These are phyloP conservation scores for Suncus etruscus DNA, from an alignment of 2,113 vertebrate genomes.

Conservation along the genomic window DNA sequence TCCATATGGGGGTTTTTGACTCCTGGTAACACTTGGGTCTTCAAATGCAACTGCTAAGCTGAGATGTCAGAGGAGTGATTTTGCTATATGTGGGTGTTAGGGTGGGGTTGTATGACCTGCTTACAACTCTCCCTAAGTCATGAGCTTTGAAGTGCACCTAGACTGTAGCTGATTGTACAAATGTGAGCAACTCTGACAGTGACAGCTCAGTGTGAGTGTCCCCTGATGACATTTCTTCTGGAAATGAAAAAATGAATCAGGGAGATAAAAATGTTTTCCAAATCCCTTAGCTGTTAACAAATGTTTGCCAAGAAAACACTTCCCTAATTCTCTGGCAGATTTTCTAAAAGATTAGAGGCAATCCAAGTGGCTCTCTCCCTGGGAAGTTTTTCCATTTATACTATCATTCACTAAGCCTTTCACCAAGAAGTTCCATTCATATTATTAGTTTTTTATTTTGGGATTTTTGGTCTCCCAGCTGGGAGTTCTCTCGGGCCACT, in stretches of 20 bases:
- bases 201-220: background rate
- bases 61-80: background rate
- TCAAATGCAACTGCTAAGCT: background rate
- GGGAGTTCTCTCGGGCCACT: background rate
- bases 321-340: conserved; percentile 32
- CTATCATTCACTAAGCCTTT: conserved; percentile 46
- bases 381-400: conserved; percentile 13
- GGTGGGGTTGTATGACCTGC: background rate
- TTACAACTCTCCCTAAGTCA: background rate
- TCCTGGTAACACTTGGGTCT: background rate
- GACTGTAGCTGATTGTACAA: background rate
- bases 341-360: conserved; percentile 44
- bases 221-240: conserved; percentile 15
- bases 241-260: conserved; percentile 65
- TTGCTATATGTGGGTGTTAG: background rate
- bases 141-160: background rate
- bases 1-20: background rate
- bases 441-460: conserved; percentile 8
- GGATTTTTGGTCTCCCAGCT: no score
- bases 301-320: conserved; percentile 63
- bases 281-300: conserved; percentile 34
- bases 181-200: background rate
- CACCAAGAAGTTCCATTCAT: background rate
- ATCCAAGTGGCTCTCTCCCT: conserved; percentile 22
- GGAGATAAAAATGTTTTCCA: conserved; percentile 63